These are phyloP conservation scores for Trichogramma pretiosum DNA, from an alignment of 1,140 invertebrate genomes.

Conservation along the genomic window DNA sequence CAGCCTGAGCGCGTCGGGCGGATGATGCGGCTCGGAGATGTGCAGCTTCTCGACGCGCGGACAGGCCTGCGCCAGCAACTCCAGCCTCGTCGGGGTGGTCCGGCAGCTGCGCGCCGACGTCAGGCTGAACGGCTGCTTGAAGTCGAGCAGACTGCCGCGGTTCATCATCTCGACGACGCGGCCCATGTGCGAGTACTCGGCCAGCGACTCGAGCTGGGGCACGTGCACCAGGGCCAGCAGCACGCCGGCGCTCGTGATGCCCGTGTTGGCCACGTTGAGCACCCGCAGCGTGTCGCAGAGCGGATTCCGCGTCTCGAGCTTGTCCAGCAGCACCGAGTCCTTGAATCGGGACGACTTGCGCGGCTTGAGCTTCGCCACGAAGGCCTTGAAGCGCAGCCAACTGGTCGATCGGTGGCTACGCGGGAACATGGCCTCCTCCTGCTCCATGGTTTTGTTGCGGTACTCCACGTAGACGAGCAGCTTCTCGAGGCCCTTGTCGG, in stretches of 20 bases:
- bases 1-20: slow-evolving; percentile 35
- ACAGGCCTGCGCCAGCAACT: slow-evolving; percentile 40
- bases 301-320: slow-evolving; percentile 37
- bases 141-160: slow-evolving; percentile 26
- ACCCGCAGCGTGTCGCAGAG: slow-evolving; percentile 40
- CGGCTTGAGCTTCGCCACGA: slow-evolving; percentile 30
- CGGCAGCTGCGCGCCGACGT: slow-evolving; percentile 35
- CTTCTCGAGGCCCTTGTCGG: slow-evolving; percentile 41
- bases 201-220: slow-evolving; percentile 40
- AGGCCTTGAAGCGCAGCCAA: slow-evolving; percentile 35
- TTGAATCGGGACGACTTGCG: slow-evolving; percentile 28
- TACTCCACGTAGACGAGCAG: slow-evolving; percentile 42
- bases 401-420: slow-evolving; percentile 23
- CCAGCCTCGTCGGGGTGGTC: slow-evolving; percentile 34
- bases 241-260: slow-evolving; percentile 41
- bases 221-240: slow-evolving; percentile 39
- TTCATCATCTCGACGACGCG: slow-evolving; percentile 42
- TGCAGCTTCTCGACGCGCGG: slow-evolving; percentile 39
- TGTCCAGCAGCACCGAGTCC: slow-evolving; percentile 39
- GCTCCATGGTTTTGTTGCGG: slow-evolving; percentile 28
- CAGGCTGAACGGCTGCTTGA: slow-evolving; percentile 35
- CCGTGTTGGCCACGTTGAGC: slow-evolving; percentile 43
- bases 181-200: slow-evolving; percentile 43
- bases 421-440: no score
- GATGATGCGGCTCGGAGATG: slow-evolving; percentile 42